Evolutionary conservation across 2,113 vertebrate species (phyloP).

Genomic region (Oreochromis tanganicae): DNA sequence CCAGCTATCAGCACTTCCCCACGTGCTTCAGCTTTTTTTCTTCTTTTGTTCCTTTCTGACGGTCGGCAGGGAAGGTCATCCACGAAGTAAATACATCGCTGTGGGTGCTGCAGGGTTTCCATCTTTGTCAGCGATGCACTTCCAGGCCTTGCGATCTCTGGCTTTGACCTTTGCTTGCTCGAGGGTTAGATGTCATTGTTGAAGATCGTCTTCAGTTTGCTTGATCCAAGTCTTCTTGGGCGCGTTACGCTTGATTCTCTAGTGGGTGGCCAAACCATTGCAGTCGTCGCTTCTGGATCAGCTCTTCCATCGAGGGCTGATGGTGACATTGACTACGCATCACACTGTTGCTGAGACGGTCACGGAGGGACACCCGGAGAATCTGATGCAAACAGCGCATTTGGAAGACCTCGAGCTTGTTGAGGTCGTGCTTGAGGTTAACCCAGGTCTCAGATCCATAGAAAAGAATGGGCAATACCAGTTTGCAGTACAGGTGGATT

Average conservation of each 20-base stretch:
- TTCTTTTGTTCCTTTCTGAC: background rate
- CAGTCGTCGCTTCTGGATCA: background rate
- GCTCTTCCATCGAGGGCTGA: background rate
- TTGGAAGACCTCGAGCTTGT: background rate
- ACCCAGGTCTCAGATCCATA: background rate
- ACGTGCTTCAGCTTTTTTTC: background rate
- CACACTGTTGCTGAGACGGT: background rate
- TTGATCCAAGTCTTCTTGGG: background rate
- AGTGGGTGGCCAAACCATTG: background rate
- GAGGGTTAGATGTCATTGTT: background rate
- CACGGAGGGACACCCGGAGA: fast-evolving
- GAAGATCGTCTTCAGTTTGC: background rate
- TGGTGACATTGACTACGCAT: background rate
- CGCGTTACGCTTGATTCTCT: background rate
- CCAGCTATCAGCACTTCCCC: background rate
- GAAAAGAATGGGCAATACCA: background rate
- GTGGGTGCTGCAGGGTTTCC: background rate
- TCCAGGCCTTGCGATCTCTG: fast-evolving
- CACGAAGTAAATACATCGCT: background rate
- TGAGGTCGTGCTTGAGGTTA: fast-evolving
- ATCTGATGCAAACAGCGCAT: background rate
- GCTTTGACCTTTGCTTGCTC: background rate
- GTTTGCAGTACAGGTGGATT: fast-evolving
- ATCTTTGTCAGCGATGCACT: background rate
- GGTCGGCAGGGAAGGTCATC: fast-evolving